phyloP scores from a whole-genome alignment of 2,888 invertebrate genomes.

The Drosophila setosimentum region DNA sequence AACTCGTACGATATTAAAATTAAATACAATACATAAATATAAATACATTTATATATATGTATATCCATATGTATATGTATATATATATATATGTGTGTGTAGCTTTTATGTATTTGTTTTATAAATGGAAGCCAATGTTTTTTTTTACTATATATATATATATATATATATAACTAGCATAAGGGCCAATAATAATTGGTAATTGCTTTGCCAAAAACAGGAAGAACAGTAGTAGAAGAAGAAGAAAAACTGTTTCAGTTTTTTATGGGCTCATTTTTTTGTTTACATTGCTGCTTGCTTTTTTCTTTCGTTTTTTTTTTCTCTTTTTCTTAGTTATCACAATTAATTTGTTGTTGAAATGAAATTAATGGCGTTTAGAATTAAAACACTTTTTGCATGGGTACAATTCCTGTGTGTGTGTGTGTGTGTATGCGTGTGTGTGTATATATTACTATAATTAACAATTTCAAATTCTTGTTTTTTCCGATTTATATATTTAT shows the following conservation, averaged over 20 bases:
- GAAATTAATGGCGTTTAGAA: slow-evolving; percentile 67
- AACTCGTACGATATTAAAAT: slow-evolving; percentile 21
- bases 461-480: slow-evolving; percentile 66
- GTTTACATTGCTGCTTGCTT: slow-evolving; percentile 9
- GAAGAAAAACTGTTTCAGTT: slow-evolving; percentile 61
- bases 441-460: slow-evolving; percentile 58
- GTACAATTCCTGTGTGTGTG: slow-evolving; percentile 25
- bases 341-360: slow-evolving; percentile 65
- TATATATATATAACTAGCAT: slow-evolving; percentile 20
- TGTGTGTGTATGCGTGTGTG: slow-evolving; percentile 11
- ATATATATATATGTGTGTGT: slow-evolving; percentile 16
- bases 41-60: slow-evolving; percentile 11
- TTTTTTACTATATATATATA: slow-evolving; percentile 22
- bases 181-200: slow-evolving; percentile 26
- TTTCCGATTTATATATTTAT: slow-evolving; percentile 25
- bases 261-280: slow-evolving; percentile 1
- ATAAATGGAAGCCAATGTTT: slow-evolving; percentile 76
- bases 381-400: slow-evolving; percentile 15
- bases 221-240: slow-evolving; percentile 1
- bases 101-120: slow-evolving; percentile 35
- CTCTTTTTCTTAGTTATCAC: slow-evolving; percentile 60
- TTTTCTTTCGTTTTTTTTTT: slow-evolving; percentile 21
- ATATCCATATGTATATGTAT: slow-evolving; percentile 14
- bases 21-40: slow-evolving; percentile 59
- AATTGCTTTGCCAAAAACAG: slow-evolving; percentile 36